Conservation (phyloP, 2,888 invertebrate genomes). For the Drosophila meridionalis region DNA sequence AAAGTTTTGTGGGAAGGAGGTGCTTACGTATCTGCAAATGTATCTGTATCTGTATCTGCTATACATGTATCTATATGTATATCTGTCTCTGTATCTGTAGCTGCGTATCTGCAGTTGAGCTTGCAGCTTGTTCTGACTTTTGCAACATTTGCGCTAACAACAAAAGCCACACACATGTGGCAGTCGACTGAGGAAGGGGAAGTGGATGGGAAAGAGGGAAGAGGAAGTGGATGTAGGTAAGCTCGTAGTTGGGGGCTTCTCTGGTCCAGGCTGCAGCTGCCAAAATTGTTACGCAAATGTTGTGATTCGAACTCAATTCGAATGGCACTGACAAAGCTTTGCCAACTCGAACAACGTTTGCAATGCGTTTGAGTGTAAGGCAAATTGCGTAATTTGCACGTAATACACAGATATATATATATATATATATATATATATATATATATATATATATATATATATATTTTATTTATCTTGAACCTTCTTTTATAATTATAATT, state of each 20-base stretch:
- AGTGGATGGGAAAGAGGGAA: background rate
- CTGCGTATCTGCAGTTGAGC: slow-evolving; percentile 12
- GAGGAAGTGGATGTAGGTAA: background rate
- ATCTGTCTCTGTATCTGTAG: slow-evolving; percentile 25
- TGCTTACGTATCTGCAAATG: slow-evolving; percentile 51
- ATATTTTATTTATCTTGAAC: background rate
- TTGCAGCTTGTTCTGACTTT: slow-evolving; percentile 45
- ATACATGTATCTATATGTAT: slow-evolving; percentile 8
- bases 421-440: too few relatives aligned
- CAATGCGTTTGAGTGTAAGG: background rate
- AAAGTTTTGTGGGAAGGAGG: slow-evolving; percentile 44
- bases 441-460: too few relatives aligned
- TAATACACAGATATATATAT: slow-evolving; percentile 12
- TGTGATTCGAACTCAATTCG: slow-evolving; percentile 63
- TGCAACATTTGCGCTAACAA: slow-evolving; percentile 49
- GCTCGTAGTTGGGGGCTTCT: background rate
- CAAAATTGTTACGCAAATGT: slow-evolving; percentile 77
- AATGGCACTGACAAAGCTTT: slow-evolving; percentile 47
- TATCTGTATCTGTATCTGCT: slow-evolving; percentile 26
- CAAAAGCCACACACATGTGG: slow-evolving; percentile 31
- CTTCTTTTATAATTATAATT: too few relatives aligned
- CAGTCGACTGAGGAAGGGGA: background rate
- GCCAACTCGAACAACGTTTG: slow-evolving; percentile 16
- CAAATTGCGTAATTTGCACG: slow-evolving; percentile 34
- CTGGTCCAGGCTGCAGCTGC: slow-evolving; percentile 47